phyloP scores from a whole-genome alignment of 2,113 vertebrate species.

The Eonycteris spelaea region DNA sequence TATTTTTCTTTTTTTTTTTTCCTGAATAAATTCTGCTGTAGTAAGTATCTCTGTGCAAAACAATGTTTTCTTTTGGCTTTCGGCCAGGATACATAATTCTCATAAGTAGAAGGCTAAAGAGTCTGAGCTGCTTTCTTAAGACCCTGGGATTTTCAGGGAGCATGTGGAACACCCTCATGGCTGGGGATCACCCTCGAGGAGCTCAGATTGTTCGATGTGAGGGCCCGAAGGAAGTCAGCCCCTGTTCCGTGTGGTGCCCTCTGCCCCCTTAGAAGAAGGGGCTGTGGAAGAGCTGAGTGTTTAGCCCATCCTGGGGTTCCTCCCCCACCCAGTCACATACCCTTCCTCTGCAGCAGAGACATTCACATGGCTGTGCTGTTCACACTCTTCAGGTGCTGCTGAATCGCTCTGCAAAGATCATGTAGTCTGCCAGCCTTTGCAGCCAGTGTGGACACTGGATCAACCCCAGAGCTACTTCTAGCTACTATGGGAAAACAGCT shows the following conservation, averaged over 20 bases:
- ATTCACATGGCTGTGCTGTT: background rate
- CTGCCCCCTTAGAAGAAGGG: background rate
- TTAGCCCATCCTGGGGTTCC: accelerated
- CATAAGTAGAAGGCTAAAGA: background rate
- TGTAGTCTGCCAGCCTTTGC: accelerated
- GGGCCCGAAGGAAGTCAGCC: background rate
- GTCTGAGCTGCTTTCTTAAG: background rate
- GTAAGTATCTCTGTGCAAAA: background rate
- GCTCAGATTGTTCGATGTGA: background rate
- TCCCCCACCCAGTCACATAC: background rate
- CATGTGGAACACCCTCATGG: background rate
- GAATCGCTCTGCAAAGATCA: background rate
- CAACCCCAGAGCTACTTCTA: background rate
- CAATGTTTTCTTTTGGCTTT: background rate
- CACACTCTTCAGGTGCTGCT: background rate
- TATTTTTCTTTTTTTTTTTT: background rate
- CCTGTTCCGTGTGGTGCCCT: background rate
- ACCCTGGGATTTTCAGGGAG: background rate
- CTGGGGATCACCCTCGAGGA: no score
- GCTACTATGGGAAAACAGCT: background rate
- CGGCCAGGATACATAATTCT: background rate
- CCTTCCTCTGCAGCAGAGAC: no score
- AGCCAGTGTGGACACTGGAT: background rate
- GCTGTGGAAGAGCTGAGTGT: background rate
- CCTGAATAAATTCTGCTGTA: background rate